Percentiles rank a stretch among this genome's conserved stretches.
Conservation (phyloP, 2,113 vertebrate species). For the Dasypus novemcinctus region DNA sequence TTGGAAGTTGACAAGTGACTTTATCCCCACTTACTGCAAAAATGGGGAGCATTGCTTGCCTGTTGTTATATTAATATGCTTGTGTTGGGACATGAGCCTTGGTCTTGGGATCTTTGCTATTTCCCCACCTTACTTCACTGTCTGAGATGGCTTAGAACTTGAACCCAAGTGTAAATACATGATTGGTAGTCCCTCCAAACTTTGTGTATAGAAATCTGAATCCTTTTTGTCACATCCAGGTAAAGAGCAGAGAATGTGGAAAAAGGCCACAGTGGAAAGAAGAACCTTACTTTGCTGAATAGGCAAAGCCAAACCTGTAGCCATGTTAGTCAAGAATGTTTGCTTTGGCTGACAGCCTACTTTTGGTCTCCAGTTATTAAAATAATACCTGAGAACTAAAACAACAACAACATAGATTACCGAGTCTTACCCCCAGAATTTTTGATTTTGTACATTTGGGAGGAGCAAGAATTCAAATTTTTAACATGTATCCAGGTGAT, state of each 20-base stretch:
- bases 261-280: neutral
- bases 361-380: neutral
- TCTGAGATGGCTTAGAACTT: neutral
- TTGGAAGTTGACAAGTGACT: neutral
- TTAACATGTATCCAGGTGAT: neutral
- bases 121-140: neutral
- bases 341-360: neutral
- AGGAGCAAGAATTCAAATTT: neutral
- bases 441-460: neutral
- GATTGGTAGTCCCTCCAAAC: neutral
- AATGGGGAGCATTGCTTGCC: rapidly evolving
- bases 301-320: neutral
- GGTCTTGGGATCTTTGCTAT: neutral
- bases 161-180: constrained; percentile 29
- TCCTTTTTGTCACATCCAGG: neutral
- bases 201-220: neutral
- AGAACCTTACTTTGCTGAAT: neutral
- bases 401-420: neutral
- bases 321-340: neutral
- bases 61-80: neutral
- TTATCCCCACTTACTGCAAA: neutral
- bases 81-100: neutral
- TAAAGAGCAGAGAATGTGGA: neutral
- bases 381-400: neutral
- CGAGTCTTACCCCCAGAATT: neutral